Evolutionary conservation across 2,797 vertebrate species (phyloP), one percentile per base, ranked within the genome.

Genomic region (Enteromius fasciolatus): DNA sequence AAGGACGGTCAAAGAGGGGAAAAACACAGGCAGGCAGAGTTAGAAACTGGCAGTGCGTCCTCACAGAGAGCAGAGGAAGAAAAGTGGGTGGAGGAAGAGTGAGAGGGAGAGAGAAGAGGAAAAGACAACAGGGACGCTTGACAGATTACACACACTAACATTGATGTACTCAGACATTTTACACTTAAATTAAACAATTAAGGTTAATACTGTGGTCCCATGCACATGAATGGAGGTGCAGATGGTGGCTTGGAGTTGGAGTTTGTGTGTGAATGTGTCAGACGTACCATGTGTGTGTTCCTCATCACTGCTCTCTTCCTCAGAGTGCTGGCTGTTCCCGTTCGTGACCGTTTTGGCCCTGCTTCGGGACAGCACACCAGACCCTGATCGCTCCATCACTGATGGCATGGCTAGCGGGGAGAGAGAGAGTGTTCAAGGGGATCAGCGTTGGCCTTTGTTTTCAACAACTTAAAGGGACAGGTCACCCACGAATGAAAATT

Each of bases 291-390:
- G 96, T 78, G 95, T 92, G 0, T 96, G 96, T 50, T 98, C 97
- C 83, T 98, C 97, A 67, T 97, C 97, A 59, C 97, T 97, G 95
- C 95, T 96, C 87, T 98, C 97, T 88, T 97, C 97, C 87, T 97
- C 97, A 0, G 96, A 96, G 90, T 95, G 96, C 0, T 94, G 93
- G 88, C 95, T 96, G 89, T 92, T 95, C 77, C 96, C 96, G 10
- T 96, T 94, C 88, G 94, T 94, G 83, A 95, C 94, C 0, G 94
- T 96, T 92, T 97, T 98, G 84, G 96, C 94, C 89, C 96, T 92
- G 93, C 96, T 97, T 87, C 96, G 94, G 91, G 96, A 97, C 88
- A 97, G 92, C 90, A 98, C 96, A 87, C 96, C 96, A 6, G 95
- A 89, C 80, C 94, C 93, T n/a, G 96, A 95, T 85, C 96, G 96